Percentiles rank a stretch among this genome's conserved stretches.
Conservation (phyloP, 2,113 vertebrate genomes). For the Notechis scutatus region DNA sequence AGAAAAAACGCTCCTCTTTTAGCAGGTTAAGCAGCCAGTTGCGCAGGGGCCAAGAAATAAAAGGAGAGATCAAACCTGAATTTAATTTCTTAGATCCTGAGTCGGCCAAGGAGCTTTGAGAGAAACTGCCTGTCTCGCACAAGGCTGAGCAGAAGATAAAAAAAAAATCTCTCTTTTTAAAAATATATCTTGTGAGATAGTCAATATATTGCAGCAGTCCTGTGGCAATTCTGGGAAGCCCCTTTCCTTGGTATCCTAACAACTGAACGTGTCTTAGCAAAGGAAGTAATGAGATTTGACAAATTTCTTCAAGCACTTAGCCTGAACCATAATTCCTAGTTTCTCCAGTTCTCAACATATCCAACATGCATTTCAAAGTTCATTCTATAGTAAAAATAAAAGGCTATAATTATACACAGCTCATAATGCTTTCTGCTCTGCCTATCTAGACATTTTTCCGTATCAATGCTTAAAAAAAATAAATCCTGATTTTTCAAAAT, state of each 20-base stretch:
- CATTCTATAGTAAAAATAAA: neutral
- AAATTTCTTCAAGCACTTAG: neutral
- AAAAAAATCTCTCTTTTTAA: neutral
- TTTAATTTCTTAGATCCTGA: no score
- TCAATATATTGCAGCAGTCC: no score
- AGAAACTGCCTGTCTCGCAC: no score
- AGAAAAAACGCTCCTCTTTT: no score
- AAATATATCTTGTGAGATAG: neutral
- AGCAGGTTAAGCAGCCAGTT: no score
- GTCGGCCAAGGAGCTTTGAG: no score
- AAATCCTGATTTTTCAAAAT: constrained; percentile 21
- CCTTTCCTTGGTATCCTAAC: neutral
- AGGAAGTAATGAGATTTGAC: neutral
- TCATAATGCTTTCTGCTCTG: neutral
- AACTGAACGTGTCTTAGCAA: neutral
- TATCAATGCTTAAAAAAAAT: neutral
- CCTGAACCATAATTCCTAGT: neutral
- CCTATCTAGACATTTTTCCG: constrained; percentile 4
- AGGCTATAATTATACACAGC: constrained; percentile 17
- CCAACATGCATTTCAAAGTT: constrained; percentile 8
- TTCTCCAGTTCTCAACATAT: neutral
- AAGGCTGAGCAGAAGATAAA: neutral
- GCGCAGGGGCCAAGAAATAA: no score
- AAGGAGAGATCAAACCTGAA: no score
- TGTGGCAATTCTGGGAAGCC: neutral